Base-by-base conservation (phyloP, 2,888 invertebrate genomes). In the Drosophila nr. fundita region DNA sequence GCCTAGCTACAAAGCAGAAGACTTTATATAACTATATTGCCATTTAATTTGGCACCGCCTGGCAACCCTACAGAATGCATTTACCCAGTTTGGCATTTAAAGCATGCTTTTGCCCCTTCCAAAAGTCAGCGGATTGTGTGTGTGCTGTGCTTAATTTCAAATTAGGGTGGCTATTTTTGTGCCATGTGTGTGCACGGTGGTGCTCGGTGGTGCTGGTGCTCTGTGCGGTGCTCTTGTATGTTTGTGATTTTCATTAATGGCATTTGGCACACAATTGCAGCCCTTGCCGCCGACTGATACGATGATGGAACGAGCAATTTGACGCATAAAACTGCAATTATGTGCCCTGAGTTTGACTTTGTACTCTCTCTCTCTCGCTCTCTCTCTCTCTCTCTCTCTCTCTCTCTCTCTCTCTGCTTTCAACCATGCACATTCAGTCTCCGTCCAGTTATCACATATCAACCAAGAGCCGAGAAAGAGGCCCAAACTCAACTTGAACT, bases 161-260 rank as follows among this genome's bases (percentile, higher is more conserved):
- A 87, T 87, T 87, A 89, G 87, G 87, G 87, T 87, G 79, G 85
- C 80, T 63, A 73, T 77, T 86, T 71, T 73, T 45, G 66, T 82
- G 80, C 83, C 81, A 82, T 82, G 78, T 83, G 78, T 83, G 87
- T 71, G 64, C 24, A 34, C 32, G 29, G 52, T 72, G 49, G 61
- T 63, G 68, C 21, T 4, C 13, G 45, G 13, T 45, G 21, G 7
- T 57, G 62, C 24, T 45, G 21, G 7, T 57, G 62, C 24, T 40
- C 38, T 27, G 52, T 69, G 24, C 70, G 40, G 59, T 63, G 68
- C 15, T 24, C 45, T 34, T 34, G 34, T 24, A 27, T 85, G 80
- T 82, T 82, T 86, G 87, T 68, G 78, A 88, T 88, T 84, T 83
- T 82, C 88, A 88, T 87, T 88, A 87, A 87, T 78, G 72, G 73